phyloP scores from a whole-genome alignment of 2,797 vertebrate genomes.

The Morus bassanus region DNA sequence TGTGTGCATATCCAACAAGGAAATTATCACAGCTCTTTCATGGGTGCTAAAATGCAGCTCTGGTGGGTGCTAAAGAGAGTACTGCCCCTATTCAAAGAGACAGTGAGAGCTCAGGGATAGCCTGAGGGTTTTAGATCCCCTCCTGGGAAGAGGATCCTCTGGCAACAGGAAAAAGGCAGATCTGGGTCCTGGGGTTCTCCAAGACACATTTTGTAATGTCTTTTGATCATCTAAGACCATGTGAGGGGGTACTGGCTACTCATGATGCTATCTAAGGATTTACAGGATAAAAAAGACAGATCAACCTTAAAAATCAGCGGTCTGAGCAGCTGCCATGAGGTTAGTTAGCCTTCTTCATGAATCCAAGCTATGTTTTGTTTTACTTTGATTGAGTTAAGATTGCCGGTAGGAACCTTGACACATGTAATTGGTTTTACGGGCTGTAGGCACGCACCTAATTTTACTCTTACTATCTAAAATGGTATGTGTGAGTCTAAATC shows the following conservation, averaged over 20 bases:
- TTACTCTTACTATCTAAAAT: background rate
- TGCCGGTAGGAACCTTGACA: background rate
- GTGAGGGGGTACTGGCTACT: background rate
- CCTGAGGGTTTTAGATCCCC: background rate
- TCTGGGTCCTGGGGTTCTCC: background rate
- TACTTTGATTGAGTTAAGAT: background rate
- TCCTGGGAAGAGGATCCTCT: background rate
- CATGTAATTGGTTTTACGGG: background rate
- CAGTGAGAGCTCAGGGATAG: background rate
- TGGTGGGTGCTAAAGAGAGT: background rate
- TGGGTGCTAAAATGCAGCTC: background rate
- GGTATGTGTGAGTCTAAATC: background rate
- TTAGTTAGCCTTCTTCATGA: background rate
- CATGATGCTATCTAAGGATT: background rate
- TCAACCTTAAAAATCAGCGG: background rate
- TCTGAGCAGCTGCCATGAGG: background rate
- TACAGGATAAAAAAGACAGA: background rate
- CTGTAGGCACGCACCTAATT: background rate
- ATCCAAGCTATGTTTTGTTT: background rate
- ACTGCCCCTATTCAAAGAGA: background rate
- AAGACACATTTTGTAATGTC: background rate
- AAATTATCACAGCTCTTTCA: background rate
- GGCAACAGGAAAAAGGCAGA: background rate
- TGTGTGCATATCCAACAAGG: background rate
- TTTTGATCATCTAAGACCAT: background rate